Base-by-base conservation (phyloP, 2,797 vertebrate genomes). In the Hydrophis major region DNA sequence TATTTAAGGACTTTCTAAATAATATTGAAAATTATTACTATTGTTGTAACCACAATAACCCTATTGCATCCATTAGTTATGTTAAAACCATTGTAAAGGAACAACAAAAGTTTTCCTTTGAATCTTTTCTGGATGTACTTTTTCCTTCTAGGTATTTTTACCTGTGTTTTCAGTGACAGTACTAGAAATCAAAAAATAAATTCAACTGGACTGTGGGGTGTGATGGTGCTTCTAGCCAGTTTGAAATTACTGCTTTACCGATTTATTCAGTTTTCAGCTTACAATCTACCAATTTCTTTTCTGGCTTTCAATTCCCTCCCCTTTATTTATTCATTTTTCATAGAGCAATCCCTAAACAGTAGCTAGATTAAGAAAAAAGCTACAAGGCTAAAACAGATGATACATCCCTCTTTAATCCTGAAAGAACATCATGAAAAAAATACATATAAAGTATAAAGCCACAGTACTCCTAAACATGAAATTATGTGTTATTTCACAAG, bases 321-420 rank as follows among this genome's bases (percentile, higher is more conserved):
- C 32, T 57, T 57, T 57, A 57, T 57, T 57, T 57, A 57, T 57
- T n/a, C 13, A 50, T 2, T n/a, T 66, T 66, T 66, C 83, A 86
- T 89, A 59, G 42, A 60, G 22, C 53, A 59, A 22, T 53, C 94
- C 57, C 90, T 92, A 3, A 0, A 87, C 0, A 86, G 93, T 93
- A 92, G 91, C 88, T 95, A 61, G 94, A 95, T 95, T 95, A 94
- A 7, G 86, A 92, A 89, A 59, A 89, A 66, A 91, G 86, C 93
- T 95, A 59, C 92, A 93, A 42, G 42, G 42, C 42, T 42, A 66
- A 95, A 94, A 96, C 93, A 94, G 91, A 95, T 92, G 93, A 95
- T 96, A 94, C 20, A 91, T 93, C 92, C 86, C 83, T 93, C 94
- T 95, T 94, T 94, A 5, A 57, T 91, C 87, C 90, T 91, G 94